Evolutionary conservation across 1,140 invertebrate species (phyloP).

Genomic region (Trachelipus rathkii): DNA sequence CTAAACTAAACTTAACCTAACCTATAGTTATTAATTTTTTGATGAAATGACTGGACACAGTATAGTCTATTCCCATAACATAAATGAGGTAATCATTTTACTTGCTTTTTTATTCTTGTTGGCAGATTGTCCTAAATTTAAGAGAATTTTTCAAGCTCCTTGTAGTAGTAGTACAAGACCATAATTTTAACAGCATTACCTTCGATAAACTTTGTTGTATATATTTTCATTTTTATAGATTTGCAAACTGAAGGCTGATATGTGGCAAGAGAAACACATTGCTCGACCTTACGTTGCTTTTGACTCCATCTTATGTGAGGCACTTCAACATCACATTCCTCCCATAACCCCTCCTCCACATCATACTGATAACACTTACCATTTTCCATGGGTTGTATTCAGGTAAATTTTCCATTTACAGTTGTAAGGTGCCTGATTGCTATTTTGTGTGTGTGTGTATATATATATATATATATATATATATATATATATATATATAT

Average conservation of each 20-base stretch:
- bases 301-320: slow-evolving; percentile 90
- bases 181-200: too few relatives aligned
- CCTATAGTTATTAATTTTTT: too few relatives aligned
- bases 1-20: too few relatives aligned
- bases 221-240: slow-evolving; percentile 52
- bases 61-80: too few relatives aligned
- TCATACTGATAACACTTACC: slow-evolving; percentile 80
- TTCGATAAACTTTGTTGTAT: not conserved
- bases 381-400: slow-evolving; percentile 84
- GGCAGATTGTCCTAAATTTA: too few relatives aligned
- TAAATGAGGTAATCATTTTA: too few relatives aligned
- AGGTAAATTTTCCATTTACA: slow-evolving; percentile 44
- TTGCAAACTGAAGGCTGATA: slow-evolving; percentile 83
- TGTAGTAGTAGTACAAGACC: too few relatives aligned
- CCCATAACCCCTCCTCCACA: slow-evolving; percentile 82
- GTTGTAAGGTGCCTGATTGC: too few relatives aligned
- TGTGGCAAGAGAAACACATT: slow-evolving; percentile 97
- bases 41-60: too few relatives aligned
- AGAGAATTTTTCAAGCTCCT: too few relatives aligned
- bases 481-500: slow-evolving; percentile 22
- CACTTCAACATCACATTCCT: slow-evolving; percentile 90
- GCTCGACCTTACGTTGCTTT: slow-evolving; percentile 91
- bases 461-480: slow-evolving; percentile 42
- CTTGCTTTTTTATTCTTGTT: too few relatives aligned
- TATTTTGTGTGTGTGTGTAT: slow-evolving; percentile 40